Conservation (phyloP, 2,888 invertebrate species). For the Anthoptus insignis region DNA sequence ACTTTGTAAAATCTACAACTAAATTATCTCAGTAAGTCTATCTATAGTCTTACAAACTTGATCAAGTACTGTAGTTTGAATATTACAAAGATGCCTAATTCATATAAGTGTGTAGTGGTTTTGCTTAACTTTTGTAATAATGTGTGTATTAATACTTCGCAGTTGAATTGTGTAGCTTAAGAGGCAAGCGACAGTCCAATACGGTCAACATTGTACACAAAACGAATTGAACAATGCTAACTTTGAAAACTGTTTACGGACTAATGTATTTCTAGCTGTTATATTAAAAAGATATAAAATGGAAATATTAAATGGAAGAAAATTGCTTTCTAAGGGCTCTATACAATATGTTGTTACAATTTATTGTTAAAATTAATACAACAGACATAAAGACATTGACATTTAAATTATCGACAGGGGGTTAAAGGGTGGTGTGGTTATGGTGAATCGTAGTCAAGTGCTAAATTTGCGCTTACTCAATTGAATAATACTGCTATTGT, state of each 20-base stretch:
- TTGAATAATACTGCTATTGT: too few relatives aligned
- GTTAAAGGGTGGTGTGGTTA: too few relatives aligned
- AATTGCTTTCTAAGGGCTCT: too few relatives aligned
- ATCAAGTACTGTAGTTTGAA: conserved; percentile 15
- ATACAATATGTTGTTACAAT: too few relatives aligned
- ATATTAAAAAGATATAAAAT: too few relatives aligned
- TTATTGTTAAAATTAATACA: too few relatives aligned
- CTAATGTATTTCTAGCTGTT: too few relatives aligned
- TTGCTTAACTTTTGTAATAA: conserved; percentile 34
- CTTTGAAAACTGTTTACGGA: not conserved
- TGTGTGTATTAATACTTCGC: conserved; percentile 37
- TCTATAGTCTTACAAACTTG: conserved; percentile 18
- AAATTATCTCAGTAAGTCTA: not conserved
- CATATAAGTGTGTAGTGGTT: conserved; percentile 16
- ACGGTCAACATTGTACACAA: conserved; percentile 7
- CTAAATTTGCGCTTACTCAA: too few relatives aligned
- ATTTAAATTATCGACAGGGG: too few relatives aligned
- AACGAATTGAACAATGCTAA: not conserved
- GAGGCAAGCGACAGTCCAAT: conserved; percentile 31
- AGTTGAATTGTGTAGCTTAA: conserved; percentile 33
- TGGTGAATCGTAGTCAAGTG: too few relatives aligned
- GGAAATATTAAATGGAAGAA: too few relatives aligned
- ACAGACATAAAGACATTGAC: too few relatives aligned
- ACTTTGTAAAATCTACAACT: not conserved
- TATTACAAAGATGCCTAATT: conserved; percentile 36